Conservation (phyloP, 2,797 vertebrate species). For the Myripristis jacobus region DNA sequence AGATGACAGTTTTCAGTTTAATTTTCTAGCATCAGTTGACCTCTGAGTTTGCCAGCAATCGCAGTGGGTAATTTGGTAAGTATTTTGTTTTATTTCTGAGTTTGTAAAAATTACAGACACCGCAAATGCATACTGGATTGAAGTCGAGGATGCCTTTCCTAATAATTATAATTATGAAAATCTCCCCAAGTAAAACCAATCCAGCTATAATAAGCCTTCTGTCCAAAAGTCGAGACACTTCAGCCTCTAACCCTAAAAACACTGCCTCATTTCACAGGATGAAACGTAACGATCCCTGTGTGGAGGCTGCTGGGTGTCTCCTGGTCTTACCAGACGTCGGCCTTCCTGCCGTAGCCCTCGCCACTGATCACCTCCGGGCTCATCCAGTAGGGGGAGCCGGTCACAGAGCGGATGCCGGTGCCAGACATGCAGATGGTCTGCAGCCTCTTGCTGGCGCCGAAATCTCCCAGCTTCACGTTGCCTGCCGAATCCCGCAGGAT, state of each 20-base stretch:
- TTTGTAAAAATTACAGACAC: too few species aligned
- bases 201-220: neutral
- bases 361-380: conserved; percentile 95
- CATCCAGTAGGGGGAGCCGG: conserved; percentile 97
- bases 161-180: neutral
- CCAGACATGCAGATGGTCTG: conserved; percentile 97
- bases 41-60: too few species aligned
- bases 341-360: conserved; percentile 93
- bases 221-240: too few species aligned
- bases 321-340: conserved; percentile 90
- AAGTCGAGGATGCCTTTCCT: too few species aligned
- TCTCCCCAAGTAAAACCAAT: neutral
- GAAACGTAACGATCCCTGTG: too few species aligned
- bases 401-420: conserved; percentile 94
- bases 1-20: too few species aligned
- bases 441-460: conserved; percentile 94
- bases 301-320: neutral
- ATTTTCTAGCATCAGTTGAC: too few species aligned
- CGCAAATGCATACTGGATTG: too few species aligned
- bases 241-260: neutral
- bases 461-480: conserved; percentile 95
- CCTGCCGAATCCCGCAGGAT: conserved; percentile 93
- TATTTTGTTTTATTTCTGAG: too few species aligned
- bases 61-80: too few species aligned
- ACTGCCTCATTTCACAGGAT: neutral